A percentile compares a stretch with the other conserved stretches of the same genome.
phyloP scores from a whole-genome alignment of 1,140 invertebrate genomes.

The Goniozus legneri region DNA sequence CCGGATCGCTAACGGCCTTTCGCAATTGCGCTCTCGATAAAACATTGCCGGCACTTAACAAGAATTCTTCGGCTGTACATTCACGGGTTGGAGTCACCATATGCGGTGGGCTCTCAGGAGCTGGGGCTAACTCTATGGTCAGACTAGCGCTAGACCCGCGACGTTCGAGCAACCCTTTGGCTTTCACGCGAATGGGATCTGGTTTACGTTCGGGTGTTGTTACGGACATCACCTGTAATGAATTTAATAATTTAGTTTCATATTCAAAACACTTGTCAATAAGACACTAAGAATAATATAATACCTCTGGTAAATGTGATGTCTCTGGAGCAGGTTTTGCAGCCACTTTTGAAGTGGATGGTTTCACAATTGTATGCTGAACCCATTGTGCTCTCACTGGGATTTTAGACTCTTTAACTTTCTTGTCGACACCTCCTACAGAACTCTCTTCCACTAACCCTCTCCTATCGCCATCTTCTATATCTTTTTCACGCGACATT shows the following conservation, averaged over 20 bases:
- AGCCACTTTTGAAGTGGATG: background rate
- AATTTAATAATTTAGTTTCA: too few relatives aligned
- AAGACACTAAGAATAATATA: background rate
- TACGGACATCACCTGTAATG: constrained; percentile 33
- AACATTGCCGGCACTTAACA: constrained; percentile 63
- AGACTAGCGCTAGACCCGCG: constrained; percentile 83
- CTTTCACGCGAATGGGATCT: constrained; percentile 56
- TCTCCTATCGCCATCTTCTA: constrained; percentile 47
- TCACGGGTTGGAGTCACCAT: constrained; percentile 52
- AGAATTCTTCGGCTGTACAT: constrained; percentile 62
- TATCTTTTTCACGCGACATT: constrained; percentile 55
- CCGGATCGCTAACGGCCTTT: constrained; percentile 58
- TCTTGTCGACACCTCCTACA: constrained; percentile 33
- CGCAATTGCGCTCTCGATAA: constrained; percentile 69
- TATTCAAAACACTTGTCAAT: too few relatives aligned
- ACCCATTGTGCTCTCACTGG: constrained; percentile 48
- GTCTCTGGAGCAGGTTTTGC: constrained; percentile 24
- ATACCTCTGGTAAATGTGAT: constrained; percentile 34
- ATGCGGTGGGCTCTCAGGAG: constrained; percentile 52
- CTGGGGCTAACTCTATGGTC: constrained; percentile 62
- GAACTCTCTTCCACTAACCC: constrained; percentile 49
- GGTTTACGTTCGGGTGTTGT: constrained; percentile 34
- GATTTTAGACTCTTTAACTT: constrained; percentile 32
- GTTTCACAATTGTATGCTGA: constrained; percentile 36
- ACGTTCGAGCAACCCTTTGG: constrained; percentile 70